These are phyloP conservation scores for Empis livida DNA, from an alignment of 2,888 invertebrate species.

Conservation along the genomic window DNA sequence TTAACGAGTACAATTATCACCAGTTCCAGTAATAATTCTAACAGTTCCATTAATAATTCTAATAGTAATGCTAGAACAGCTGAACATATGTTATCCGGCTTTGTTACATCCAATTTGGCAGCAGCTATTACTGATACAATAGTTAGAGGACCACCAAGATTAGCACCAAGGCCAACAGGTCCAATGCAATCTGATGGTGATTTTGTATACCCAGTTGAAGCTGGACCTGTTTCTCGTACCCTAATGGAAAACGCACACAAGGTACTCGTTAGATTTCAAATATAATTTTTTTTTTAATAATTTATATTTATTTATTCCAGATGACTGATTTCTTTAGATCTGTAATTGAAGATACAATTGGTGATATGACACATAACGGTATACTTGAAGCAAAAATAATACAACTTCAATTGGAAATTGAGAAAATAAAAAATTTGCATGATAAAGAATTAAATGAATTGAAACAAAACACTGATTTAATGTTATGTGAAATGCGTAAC, in stretches of 20 bases:
- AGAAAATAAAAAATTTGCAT: conserved; percentile 56
- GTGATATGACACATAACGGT: conserved; percentile 44
- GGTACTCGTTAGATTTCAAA: conserved; percentile 26
- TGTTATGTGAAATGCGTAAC: conserved; percentile 54
- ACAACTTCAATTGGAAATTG: conserved; percentile 51
- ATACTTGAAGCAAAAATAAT: conserved; percentile 45
- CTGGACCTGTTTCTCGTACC: conserved; percentile 44
- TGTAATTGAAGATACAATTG: conserved; percentile 52
- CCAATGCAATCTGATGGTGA: conserved; percentile 34
- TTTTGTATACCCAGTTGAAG: conserved; percentile 39
- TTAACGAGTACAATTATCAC: conserved; percentile 3
- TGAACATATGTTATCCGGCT: conserved; percentile 32
- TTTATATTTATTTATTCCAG: conserved; percentile 32
- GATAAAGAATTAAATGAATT: conserved; percentile 60
- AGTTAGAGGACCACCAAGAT: conserved; percentile 32
- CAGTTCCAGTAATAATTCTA: neutral
- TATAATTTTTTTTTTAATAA: neutral
- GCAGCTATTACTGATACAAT: conserved; percentile 27
- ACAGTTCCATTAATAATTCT: neutral
- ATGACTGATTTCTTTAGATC: conserved; percentile 56
- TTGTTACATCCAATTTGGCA: conserved; percentile 25
- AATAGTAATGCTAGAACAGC: neutral
- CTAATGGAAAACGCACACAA: conserved; percentile 47
- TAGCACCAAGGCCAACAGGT: conserved; percentile 38
- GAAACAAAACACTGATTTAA: conserved; percentile 49